Evolutionary conservation across 2,888 invertebrate genomes (phyloP).

Genomic region (Elaeidobius kamerunicus): DNA sequence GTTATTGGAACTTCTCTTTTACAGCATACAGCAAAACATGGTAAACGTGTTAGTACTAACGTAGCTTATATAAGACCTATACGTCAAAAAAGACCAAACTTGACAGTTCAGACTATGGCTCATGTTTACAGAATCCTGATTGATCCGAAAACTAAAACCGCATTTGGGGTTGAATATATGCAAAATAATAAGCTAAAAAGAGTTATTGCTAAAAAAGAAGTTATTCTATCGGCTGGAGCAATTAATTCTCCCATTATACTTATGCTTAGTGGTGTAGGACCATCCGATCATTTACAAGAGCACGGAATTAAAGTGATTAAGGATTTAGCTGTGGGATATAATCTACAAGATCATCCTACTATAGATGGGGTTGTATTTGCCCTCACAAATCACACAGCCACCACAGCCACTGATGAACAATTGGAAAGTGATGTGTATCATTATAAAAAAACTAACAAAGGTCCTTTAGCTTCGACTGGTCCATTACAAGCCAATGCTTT

Average conservation of each 20-base stretch:
- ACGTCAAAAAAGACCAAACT: slow-evolving; percentile 53
- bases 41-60: slow-evolving; percentile 61
- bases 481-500: slow-evolving; percentile 59
- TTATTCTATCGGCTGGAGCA: slow-evolving; percentile 59
- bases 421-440: slow-evolving; percentile 50
- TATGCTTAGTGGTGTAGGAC: slow-evolving; percentile 67
- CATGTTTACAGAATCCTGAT: slow-evolving; percentile 59
- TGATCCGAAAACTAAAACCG: slow-evolving; percentile 53
- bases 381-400: slow-evolving; percentile 57
- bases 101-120: slow-evolving; percentile 54
- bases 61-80: slow-evolving; percentile 66
- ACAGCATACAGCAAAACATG: slow-evolving; percentile 61
- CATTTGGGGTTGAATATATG: slow-evolving; percentile 54
- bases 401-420: slow-evolving; percentile 48
- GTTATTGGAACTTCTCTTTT: slow-evolving; percentile 61
- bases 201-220: slow-evolving; percentile 58
- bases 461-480: slow-evolving; percentile 56
- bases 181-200: slow-evolving; percentile 50
- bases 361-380: slow-evolving; percentile 57
- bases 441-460: slow-evolving; percentile 50
- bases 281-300: slow-evolving; percentile 53
- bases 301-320: slow-evolving; percentile 57
- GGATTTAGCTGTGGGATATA: slow-evolving; percentile 68
- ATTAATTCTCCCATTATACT: slow-evolving; percentile 63
- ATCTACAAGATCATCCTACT: slow-evolving; percentile 74